phyloP scores from a whole-genome alignment of 2,888 invertebrate species.

The Crocallis elinguaria region DNA sequence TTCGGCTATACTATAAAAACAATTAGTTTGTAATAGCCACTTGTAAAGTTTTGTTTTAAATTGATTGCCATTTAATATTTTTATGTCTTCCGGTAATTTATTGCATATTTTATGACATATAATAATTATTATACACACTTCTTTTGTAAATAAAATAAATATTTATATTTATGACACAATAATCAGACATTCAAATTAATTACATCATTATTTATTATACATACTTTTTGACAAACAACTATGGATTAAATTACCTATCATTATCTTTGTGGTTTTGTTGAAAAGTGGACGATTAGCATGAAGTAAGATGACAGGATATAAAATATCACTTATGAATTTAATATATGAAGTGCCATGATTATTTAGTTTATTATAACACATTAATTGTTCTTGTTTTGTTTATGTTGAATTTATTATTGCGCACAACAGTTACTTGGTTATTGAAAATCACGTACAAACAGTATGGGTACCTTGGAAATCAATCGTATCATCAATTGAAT shows the following conservation, averaged over 20 bases:
- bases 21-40: too few species aligned
- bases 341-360: constrained; percentile 48
- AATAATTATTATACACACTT: too few species aligned
- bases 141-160: too few species aligned
- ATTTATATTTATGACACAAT: too few species aligned
- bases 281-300: constrained; percentile 17
- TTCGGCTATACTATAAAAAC: too few species aligned
- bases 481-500: background rate
- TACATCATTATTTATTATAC: too few species aligned
- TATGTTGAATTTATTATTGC: constrained; percentile 22
- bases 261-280: background rate
- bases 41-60: too few species aligned
- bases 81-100: too few species aligned
- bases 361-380: constrained; percentile 19
- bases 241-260: background rate
- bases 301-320: constrained; percentile 14
- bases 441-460: constrained; percentile 1
- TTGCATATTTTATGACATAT: too few species aligned
- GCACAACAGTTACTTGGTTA: constrained; percentile 20
- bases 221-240: too few species aligned
- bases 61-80: too few species aligned
- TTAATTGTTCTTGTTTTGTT: constrained; percentile 26
- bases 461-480: constrained; percentile 7
- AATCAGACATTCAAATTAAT: too few species aligned
- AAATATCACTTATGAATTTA: constrained; percentile 28